Conservation (phyloP, 2,113 vertebrate genomes). For the Dicrurus megarhynchus region DNA sequence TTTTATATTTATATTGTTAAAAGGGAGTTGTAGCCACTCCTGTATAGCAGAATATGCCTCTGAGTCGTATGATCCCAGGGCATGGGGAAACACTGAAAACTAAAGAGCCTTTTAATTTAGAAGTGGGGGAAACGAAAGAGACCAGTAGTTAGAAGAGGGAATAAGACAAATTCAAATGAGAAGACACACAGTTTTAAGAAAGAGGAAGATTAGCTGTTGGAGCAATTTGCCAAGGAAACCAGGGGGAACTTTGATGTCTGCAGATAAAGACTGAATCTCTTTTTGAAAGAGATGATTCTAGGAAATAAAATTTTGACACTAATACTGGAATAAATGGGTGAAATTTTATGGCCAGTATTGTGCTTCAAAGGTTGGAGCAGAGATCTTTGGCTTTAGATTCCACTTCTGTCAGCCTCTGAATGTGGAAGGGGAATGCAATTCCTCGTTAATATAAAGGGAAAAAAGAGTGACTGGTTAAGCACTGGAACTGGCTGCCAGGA, state of each 20-base stretch:
- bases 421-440: neutral
- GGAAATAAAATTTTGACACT: neutral
- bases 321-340: neutral
- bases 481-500: neutral
- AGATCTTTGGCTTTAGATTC: neutral
- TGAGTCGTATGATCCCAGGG: neutral
- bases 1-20: neutral
- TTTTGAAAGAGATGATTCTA: neutral
- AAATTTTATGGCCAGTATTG: neutral
- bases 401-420: neutral
- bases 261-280: neutral
- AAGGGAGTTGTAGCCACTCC: neutral
- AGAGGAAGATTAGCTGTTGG: neutral
- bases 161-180: neutral
- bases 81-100: neutral
- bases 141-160: neutral
- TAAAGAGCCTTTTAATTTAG: neutral
- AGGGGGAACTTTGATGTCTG: neutral
- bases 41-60: neutral
- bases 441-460: neutral
- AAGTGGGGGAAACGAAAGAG: neutral
- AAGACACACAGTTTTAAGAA: neutral
- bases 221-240: neutral
- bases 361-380: neutral
- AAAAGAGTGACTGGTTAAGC: neutral